Evolutionary conservation across 2,113 vertebrate genomes (phyloP).

Genomic region (Pituophis catenifer): DNA sequence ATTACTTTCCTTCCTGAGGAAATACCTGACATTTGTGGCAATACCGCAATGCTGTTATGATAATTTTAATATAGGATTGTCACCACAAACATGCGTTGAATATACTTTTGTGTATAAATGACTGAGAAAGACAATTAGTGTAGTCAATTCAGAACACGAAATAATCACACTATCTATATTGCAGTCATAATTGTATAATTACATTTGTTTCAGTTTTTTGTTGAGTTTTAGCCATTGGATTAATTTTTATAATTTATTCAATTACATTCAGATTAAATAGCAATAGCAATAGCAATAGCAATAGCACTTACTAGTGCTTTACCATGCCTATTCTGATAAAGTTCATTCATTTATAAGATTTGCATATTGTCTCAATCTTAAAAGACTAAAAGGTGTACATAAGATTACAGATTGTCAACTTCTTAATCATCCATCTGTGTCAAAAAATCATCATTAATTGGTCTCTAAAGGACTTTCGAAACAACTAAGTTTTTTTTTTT

Average conservation of each 20-base stretch:
- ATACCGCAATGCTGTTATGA: conserved; percentile 24
- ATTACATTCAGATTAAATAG: neutral
- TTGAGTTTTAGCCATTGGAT: neutral
- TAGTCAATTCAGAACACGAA: conserved; percentile 43
- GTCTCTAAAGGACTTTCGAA: neutral
- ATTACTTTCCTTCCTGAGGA: conserved; percentile 41
- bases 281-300: too few relatives aligned
- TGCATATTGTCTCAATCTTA: neutral
- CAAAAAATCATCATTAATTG: neutral
- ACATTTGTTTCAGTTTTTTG: neutral
- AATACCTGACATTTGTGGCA: conserved; percentile 42
- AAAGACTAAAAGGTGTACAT: neutral
- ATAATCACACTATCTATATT: conserved; percentile 37
- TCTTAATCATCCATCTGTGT: neutral
- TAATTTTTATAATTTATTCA: neutral
- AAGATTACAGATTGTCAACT: neutral
- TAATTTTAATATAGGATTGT: conserved; percentile 54
- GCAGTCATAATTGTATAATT: neutral
- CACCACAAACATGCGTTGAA: conserved; percentile 46
- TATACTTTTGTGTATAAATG: neutral
- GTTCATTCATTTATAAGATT: neutral
- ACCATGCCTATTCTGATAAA: neutral
- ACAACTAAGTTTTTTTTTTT: neutral
- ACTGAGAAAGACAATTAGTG: conserved; percentile 25
- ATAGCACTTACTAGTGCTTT: too few relatives aligned